phyloP scores from a whole-genome alignment of 2,888 invertebrate genomes.

The Apotomis capreana region DNA sequence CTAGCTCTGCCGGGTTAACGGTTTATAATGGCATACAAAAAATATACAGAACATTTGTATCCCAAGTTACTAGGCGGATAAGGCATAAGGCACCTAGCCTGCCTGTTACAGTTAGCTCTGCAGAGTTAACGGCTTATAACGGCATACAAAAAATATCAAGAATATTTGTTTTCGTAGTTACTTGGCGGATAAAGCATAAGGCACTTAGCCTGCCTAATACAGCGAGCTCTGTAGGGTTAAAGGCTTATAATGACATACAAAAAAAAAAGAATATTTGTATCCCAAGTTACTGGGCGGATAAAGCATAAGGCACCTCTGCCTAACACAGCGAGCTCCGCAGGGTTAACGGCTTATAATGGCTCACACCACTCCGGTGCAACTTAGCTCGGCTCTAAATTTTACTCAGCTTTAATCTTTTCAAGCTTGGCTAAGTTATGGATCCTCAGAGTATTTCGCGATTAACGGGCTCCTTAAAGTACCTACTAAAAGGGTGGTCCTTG shows the following conservation, averaged over 20 bases:
- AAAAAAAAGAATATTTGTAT: neutral
- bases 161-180: no score
- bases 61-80: neutral
- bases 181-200: no score
- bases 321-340: constrained; percentile 31
- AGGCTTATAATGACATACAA: neutral
- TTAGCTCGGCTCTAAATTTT: constrained; percentile 29
- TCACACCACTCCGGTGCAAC: constrained; percentile 28
- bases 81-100: constrained; percentile 17
- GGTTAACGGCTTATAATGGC: constrained; percentile 39
- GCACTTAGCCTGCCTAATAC: no score
- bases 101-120: constrained; percentile 30
- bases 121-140: constrained; percentile 37
- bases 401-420: constrained; percentile 37
- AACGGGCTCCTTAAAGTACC: neutral
- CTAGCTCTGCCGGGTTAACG: no score
- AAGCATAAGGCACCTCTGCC: constrained; percentile 25
- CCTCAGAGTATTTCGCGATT: constrained; percentile 12
- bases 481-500: no score
- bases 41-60: neutral
- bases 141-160: constrained; percentile 11
- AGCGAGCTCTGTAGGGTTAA: no score
- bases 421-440: constrained; percentile 8
- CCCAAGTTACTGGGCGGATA: neutral
- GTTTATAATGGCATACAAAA: neutral